Evolutionary conservation across 2,797 vertebrate species (phyloP), one percentile per base, ranked within the genome.

Genomic region (Acipenser transmontanus): DNA sequence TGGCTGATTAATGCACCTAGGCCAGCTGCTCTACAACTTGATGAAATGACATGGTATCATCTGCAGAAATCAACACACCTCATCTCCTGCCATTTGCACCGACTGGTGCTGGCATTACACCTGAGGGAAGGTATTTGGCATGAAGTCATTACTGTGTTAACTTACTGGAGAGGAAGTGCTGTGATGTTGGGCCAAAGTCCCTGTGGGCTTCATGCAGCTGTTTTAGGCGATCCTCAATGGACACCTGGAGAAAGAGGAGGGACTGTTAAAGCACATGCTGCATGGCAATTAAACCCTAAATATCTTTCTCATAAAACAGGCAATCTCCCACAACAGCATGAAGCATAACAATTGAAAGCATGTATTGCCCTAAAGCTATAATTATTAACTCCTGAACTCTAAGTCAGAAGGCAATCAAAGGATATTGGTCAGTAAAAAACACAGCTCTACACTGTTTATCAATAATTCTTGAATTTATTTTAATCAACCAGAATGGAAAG

Each of bases 121-220:
- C 11, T 8, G 47, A 17, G 7, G 60, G 57, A 49, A 47, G 20
- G 47, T 13, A 9, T 56, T 17, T 12, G 47, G 47, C 17, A 4
- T 61, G 49, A 20, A 59, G 49, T 63, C 8, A 47, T 61, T 61
- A 8, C 34, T 61, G 14, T 73, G 79, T 73, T 7, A 66, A 87
- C 93, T 94, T 84, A 98, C 97, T 93, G 61, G 92, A 92, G 78
- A 94, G 84, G 71, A 96, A 92, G 73, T 88, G 88, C 78, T 93
- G 92, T 67, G 93, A 91, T 62, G 88, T 87, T 2, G 91, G 89
- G 59, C 90, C 91, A 75, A 96, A 95, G 80, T 98, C 95, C 70
- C 88, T 89, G 72, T 97, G 93, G 79, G 94, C 94, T 66, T 96
- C 94, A 0, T 92, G 93, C 82, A 99, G 87, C 77, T 97, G 94